Conservation (phyloP, 2,113 vertebrate species). For the Myanophis thanlyinensis region DNA sequence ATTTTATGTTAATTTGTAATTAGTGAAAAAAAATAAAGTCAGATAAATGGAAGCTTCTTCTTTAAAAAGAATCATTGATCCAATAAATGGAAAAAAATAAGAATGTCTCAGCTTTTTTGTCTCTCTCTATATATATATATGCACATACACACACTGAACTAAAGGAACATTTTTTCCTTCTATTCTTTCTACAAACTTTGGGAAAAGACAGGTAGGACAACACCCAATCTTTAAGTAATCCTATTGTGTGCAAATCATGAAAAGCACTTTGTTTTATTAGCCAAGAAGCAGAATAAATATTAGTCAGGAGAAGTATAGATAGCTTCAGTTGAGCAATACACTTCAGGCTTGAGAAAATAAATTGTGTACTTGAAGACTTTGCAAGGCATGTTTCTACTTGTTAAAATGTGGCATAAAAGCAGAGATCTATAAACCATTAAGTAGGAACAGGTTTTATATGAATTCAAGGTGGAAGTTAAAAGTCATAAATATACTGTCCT, state of each 20-base stretch:
- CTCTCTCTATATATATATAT: not conserved
- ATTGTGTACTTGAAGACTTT: slow-evolving; percentile 15
- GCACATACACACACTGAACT: not conserved
- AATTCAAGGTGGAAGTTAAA: slow-evolving; percentile 7
- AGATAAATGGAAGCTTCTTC: not conserved
- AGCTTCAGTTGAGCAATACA: not conserved
- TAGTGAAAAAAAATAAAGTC: not conserved
- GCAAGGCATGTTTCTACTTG: not conserved
- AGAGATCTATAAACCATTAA: not conserved
- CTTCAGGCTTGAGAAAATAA: not conserved
- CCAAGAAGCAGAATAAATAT: not conserved
- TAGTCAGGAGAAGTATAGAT: not conserved
- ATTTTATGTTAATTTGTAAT: not conserved
- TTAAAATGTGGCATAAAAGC: not conserved
- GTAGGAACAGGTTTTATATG: slow-evolving; percentile 2
- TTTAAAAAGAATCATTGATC: not conserved
- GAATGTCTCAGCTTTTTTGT: not conserved
- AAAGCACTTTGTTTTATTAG: not conserved
- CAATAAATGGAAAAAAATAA: not conserved
- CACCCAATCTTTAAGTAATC: not conserved
- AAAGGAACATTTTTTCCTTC: not conserved
- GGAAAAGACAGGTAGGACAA: not conserved
- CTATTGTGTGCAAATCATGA: not conserved
- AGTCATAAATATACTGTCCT: not conserved
- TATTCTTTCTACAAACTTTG: not conserved